Conservation (phyloP, 2,888 invertebrate genomes). For the Epicampocera succincta region DNA sequence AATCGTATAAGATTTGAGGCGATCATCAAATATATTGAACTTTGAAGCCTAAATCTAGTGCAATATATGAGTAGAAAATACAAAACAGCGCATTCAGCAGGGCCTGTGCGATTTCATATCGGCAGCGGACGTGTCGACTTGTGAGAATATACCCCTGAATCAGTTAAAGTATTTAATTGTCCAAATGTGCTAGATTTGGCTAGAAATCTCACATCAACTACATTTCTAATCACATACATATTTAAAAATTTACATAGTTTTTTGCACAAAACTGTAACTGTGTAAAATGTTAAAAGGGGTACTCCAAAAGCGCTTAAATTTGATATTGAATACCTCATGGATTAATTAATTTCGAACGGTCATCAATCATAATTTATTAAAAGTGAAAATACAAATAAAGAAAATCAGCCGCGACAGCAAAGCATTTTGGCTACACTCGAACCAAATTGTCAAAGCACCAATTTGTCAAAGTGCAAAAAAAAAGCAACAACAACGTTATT, state of each 20-base stretch:
- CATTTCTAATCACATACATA: no score
- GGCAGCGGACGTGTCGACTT: no score
- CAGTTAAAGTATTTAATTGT: no score
- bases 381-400: neutral
- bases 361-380: constrained; percentile 58
- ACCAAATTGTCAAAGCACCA: constrained; percentile 67
- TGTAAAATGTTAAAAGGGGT: neutral
- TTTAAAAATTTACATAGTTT: constrained; percentile 5
- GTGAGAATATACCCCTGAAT: no score
- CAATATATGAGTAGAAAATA: no score
- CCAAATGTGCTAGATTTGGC: no score
- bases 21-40: no score
- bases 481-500: neutral
- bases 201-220: no score
- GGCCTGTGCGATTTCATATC: no score
- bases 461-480: constrained; percentile 39
- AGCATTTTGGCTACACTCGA: constrained; percentile 53
- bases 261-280: neutral
- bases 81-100: no score
- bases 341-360: constrained; percentile 63
- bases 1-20: no score
- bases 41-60: no score
- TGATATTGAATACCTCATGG: constrained; percentile 54
- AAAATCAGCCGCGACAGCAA: constrained; percentile 2
- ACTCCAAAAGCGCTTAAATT: constrained; percentile 62